Conservation (phyloP, 2,888 invertebrate species). For the Stenichneumon culpator region DNA sequence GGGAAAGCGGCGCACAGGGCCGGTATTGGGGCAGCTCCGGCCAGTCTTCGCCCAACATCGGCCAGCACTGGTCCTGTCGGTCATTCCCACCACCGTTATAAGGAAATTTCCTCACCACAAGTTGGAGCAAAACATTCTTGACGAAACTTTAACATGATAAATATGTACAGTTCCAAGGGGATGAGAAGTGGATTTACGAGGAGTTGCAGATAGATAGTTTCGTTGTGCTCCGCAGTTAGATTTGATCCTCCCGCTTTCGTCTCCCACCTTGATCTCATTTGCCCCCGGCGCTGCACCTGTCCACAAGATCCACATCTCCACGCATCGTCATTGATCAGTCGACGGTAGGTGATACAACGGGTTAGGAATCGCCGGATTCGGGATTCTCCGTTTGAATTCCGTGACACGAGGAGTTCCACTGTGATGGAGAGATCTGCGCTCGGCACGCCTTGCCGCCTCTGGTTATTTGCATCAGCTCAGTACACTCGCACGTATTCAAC, state of each 20-base stretch:
- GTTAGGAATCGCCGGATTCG: constrained; percentile 50
- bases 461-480: not conserved
- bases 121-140: not conserved
- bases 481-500: not conserved
- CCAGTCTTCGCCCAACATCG: no score
- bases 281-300: not conserved
- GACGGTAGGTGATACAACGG: constrained; percentile 19
- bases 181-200: not conserved
- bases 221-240: not conserved
- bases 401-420: constrained; percentile 31
- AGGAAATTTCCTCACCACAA: not conserved
- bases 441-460: not conserved
- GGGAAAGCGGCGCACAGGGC: no score
- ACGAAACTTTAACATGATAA: not conserved
- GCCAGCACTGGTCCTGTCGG: no score
- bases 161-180: not conserved
- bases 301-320: not conserved
- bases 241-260: not conserved
- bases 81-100: no score
- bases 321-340: constrained; percentile 48
- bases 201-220: not conserved
- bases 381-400: constrained; percentile 29
- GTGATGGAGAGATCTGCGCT: constrained; percentile 15
- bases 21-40: no score
- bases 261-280: not conserved